Base-by-base conservation (phyloP, 2,888 invertebrate genomes). In the Epirrhoe alternata region DNA sequence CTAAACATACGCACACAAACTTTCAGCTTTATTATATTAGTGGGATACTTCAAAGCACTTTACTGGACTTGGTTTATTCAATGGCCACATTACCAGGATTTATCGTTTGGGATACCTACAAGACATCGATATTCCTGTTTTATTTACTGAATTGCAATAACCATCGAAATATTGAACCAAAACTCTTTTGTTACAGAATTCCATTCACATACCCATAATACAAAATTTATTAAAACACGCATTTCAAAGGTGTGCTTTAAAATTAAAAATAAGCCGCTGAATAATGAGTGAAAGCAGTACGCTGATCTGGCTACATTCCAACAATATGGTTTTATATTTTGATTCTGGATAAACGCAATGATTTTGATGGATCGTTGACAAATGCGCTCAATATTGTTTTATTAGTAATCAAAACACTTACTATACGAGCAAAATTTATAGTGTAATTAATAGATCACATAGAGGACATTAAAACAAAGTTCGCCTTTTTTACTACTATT, bases 181-280 rank as follows among this genome's bases (percentile, higher is more conserved):
- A 16, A 14, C 47, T 3, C 47, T 47, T 47, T 6, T 10, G 14
- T 45, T 8, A 5, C 10, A 45, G 45, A 4, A 14, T 14, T 45
- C 45, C 14, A 47, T 47, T 47, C 47, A 16, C 16, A 16, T 16
- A 3, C 45, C 14, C 14, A 47, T 14, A 47, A 6, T 7, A 16
- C 30, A 31, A 14, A 58, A 45, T 54, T 35, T 33, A 61, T 66
- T 14, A 47, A 55, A 66, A 17, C 42, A 14, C 14, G 45, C 52
- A 51, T 55, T 66, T 53, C 52, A 66, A 66, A 61, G 57, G 49
- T 50, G 17, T 67, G 56, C 52, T 63, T 65, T 64, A 52, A 76
- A 71, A 74, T 74, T 77, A 77, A 82, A 84, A 83, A 85, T 85
- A 84, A 82, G 74, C 74, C 54, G 59, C 75, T 80, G 82, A 84